Base-by-base conservation (phyloP, 2,888 invertebrate species). In the Mactromeris polynyma region DNA sequence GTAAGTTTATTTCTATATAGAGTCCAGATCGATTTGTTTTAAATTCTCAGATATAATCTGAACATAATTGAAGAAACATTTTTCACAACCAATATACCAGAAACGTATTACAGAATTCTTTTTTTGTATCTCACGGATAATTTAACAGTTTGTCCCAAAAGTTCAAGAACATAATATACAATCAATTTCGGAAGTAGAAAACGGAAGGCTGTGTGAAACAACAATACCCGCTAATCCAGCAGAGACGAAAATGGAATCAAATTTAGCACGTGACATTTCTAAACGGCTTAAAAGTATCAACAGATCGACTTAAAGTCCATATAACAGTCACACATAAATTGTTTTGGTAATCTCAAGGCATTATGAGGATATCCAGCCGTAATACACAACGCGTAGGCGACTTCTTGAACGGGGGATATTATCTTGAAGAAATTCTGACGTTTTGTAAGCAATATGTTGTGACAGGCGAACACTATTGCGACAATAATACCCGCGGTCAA, bases 241-340 rank as follows among this genome's bases (percentile, higher is more conserved):
- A 2, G 36, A 14, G 31, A 33, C 73, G 73, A 26, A 73, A 19
- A 73, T 33, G 73, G 73, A 73, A 73, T 36, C 73, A 73, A 33
- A 73, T 36, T 36, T 36, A 73, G 36, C 31, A 73, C 73, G 33
- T 73, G 73, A 73, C 73, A 73, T 73, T 73, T 73, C 33, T 73
- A 14, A 33, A 73, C 36, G 73, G 73, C 73, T 73, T 73, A 73
- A 36, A 73, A 31, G 73, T 36, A 73, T 73, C 73, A 73, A 73
- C 73, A 73, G 36, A 33, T 11, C 17, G 73, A 73, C 36, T 73
- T 73, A 73, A 33, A 73, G 73, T 69, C 73, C 36, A 33, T 33
- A 73, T 73, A 73, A 73, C 36, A 33, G 36, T 36, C 14, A 33
- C 73, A 73, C 19, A 19, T 33, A 73, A 73, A 36, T 33, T 73